Evolutionary conservation across 1,140 invertebrate genomes (phyloP).

Genomic region (Tetranychus cinnabarinus): DNA sequence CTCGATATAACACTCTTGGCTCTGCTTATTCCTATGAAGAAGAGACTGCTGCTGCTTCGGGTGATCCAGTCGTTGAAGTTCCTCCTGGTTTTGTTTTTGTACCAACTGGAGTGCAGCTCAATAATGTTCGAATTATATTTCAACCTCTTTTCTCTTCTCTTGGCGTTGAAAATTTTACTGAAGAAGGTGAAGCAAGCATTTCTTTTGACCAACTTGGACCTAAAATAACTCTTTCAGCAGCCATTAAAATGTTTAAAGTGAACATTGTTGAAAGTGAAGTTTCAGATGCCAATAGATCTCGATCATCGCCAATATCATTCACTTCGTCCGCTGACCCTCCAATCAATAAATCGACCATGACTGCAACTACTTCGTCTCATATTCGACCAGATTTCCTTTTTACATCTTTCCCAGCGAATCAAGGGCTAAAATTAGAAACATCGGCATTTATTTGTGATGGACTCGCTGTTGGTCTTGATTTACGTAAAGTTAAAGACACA

Average conservation of each 20-base stretch:
- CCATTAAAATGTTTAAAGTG: slow-evolving; percentile 62
- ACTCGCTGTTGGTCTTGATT: slow-evolving; percentile 41
- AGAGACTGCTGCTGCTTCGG: background rate
- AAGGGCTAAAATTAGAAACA: slow-evolving; percentile 30
- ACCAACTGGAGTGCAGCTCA: slow-evolving; percentile 38
- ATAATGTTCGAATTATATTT: slow-evolving; percentile 79
- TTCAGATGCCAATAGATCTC: slow-evolving; percentile 15
- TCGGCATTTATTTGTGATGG: slow-evolving; percentile 78
- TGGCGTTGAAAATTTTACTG: slow-evolving; percentile 35
- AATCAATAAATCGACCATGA: background rate
- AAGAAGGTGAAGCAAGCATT: background rate
- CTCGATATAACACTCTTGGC: background rate
- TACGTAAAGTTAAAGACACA: background rate
- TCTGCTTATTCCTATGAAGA: background rate
- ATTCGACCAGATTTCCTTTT: background rate
- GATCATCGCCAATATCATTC: background rate
- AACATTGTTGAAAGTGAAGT: slow-evolving; percentile 61
- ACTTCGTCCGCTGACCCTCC: background rate
- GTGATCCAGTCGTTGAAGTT: slow-evolving; percentile 14
- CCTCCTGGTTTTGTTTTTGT: slow-evolving; percentile 26
- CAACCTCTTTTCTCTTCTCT: slow-evolving; percentile 57
- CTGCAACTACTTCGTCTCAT: background rate
- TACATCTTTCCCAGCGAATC: background rate
- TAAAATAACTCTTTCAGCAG: slow-evolving; percentile 60
- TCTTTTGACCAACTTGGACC: slow-evolving; percentile 51